Evolutionary conservation across 2,113 vertebrate genomes (phyloP), one percentile per base, ranked within the genome.

Genomic region (Psittacula cyanocephala): DNA sequence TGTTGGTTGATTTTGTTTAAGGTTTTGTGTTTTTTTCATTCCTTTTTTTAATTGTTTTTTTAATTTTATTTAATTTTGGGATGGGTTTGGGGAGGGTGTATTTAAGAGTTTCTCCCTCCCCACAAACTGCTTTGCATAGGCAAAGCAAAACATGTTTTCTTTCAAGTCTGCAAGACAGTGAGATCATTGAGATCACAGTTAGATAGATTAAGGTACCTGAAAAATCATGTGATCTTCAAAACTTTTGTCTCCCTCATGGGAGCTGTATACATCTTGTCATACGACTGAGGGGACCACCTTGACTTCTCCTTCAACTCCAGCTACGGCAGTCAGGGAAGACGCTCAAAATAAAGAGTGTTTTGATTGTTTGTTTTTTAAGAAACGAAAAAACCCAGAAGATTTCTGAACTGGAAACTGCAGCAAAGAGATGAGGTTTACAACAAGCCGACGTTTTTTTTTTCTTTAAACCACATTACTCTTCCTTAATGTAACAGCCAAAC

Each of bases 401-500:
- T 71, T 82, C 68, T 94, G 23, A 81, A 43, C 43, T 81, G 35
- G 43, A 82, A 91, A 95, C 18, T 39, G 5, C 13, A 80, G 31
- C 55, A 74, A 88, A 88, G 41, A 78, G 4, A 9, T 46, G 52
- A 84, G 39, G 27, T 57, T 86, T 64, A 71, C 44, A 64, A 33
- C 11, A 35, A 71, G 46, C 18, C 5, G 8, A 43, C 35, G 15
- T 64, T 59, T 71, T 91, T 71, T 91, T 31, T 69, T 63, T 13
- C 35, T 88, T 80, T 55, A 86, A 88, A 81, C 72, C 82, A 76
- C 76, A 86, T 69, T 84, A 55, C 31, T 88, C 27, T 91, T 88
- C 39, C 43, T 82, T 94, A 94, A 92, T 90, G 60, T n/a, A 74
- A 83, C 81, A 74, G 24, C 9, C 55, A 96, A 81, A 88, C 79